Percentiles rank a stretch among this genome's conserved stretches.
These are phyloP conservation scores for Phylloscopus trochilus DNA, from an alignment of 2,113 vertebrate genomes.

Conservation along the genomic window DNA sequence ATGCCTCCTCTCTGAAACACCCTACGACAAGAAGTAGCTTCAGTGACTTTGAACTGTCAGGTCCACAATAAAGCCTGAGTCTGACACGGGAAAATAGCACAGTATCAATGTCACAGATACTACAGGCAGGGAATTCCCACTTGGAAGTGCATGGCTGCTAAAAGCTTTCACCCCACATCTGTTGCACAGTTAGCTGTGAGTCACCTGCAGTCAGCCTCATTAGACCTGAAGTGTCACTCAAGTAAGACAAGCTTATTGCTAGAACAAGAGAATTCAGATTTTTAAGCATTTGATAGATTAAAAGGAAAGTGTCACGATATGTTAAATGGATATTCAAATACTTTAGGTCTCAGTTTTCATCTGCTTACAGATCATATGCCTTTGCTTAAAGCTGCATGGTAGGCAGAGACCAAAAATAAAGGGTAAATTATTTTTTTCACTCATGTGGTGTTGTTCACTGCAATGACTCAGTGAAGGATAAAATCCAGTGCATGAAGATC, in stretches of 20 bases:
- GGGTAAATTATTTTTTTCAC: neutral
- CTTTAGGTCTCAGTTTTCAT: constrained; percentile 34
- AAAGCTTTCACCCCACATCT: constrained; percentile 64
- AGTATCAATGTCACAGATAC: constrained; percentile 51
- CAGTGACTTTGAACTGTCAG: constrained; percentile 50
- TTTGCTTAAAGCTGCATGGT: constrained; percentile 30
- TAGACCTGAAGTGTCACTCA: constrained; percentile 60
- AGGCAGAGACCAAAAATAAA: constrained; percentile 56
- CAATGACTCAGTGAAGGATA: constrained; percentile 46
- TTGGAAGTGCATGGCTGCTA: constrained; percentile 49
- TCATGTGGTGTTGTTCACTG: constrained; percentile 19
- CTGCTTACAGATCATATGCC: neutral
- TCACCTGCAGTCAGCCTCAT: constrained; percentile 67
- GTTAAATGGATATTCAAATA: constrained; percentile 64
- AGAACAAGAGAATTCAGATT: constrained; percentile 63
- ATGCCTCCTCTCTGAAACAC: neutral
- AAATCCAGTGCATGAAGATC: constrained; percentile 24
- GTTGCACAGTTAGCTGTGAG: constrained; percentile 54
- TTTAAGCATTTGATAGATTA: constrained; percentile 58
- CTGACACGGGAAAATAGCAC: constrained; percentile 27
- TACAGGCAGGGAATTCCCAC: constrained; percentile 60
- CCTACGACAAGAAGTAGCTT: neutral
- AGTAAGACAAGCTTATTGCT: constrained; percentile 61
- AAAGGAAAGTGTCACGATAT: constrained; percentile 62
- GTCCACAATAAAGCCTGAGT: constrained; percentile 33